These are phyloP conservation scores for Cordilura impudica DNA, from an alignment of 2,888 invertebrate species.

Conservation along the genomic window DNA sequence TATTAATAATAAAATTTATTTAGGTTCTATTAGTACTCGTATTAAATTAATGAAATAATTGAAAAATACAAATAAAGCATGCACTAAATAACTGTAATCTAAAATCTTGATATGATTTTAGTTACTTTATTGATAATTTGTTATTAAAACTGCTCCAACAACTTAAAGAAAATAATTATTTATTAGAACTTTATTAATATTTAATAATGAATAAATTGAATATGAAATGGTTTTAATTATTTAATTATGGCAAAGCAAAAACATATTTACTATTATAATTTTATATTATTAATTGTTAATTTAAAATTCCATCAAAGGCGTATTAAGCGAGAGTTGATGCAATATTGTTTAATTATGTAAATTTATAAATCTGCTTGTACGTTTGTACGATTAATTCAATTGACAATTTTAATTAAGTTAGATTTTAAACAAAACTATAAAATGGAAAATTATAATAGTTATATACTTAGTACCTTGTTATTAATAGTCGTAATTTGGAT, in stretches of 20 bases:
- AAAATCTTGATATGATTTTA: background rate
- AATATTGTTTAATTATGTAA: background rate
- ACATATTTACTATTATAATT: background rate
- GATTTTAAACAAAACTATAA: no score
- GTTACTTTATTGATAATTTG: background rate
- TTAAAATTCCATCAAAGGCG: background rate
- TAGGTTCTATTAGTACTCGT: slow-evolving; percentile 24
- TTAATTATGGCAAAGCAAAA: slow-evolving; percentile 11
- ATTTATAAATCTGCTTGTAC: background rate
- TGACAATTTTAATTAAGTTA: no score
- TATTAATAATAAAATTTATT: slow-evolving; percentile 19
- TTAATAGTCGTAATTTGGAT: no score
- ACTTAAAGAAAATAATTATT: background rate
- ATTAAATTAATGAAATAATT: slow-evolving; percentile 21
- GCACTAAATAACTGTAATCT: background rate
- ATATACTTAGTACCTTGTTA: no score
- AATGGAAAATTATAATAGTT: no score
- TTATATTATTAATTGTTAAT: slow-evolving; percentile 4
- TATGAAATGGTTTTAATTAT: slow-evolving; percentile 39
- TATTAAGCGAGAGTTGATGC: no score
- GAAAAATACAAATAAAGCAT: background rate
- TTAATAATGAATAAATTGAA: slow-evolving; percentile 22
- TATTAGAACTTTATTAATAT: slow-evolving; percentile 6
- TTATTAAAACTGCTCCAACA: background rate
- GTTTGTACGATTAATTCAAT: no score